Evolutionary conservation across 2,797 vertebrate species (phyloP), one percentile per base, ranked within the genome.

Genomic region (Cottoperca gobio): DNA sequence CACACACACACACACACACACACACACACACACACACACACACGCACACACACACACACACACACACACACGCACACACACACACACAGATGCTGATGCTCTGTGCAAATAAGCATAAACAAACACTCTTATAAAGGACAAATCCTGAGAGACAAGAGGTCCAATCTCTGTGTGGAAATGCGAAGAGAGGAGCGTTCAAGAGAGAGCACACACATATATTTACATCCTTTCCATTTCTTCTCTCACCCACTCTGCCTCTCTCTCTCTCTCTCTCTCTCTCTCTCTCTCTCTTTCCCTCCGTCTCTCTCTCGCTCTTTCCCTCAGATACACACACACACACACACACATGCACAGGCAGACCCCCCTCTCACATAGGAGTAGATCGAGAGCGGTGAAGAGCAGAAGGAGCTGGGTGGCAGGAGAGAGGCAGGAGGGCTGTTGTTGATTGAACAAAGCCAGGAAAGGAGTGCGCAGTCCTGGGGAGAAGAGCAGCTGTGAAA

Each of bases 401-500:
- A 86, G 89, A 85, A 89, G 88, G 86, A 91, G 83, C 90, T 79
- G 91, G 84, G 74, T 86, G 82, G 88, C 84, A 87, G 73, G 63
- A 84, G 80, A 83, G 78, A 89, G 69, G 77, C 82, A 87, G 87
- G 86, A 86, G 85, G 86, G 80, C 79, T 89, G 87, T 81, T 87
- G 84, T 73, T 82, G 85, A 90, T 67, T 84, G 89, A 92, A 90
- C 91, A 89, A 89, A 92, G 89, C 87, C 87, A 85, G 89, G 81
- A 63, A 90, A 90, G 80, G 86, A 91, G 88, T 79, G 87, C 71
- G 76, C 91, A 92, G 86, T 90, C 88, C 86, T 77, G 87, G 86
- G 55, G 84, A 89, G 87, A 84, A 85, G 83, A 90, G 80, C 88
- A 86, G 89, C 91, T 87, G 87, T 90, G 93, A 94, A 81, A 95